Base-by-base conservation (phyloP, 2,888 invertebrate species). In the Pseudanteris insignis region DNA sequence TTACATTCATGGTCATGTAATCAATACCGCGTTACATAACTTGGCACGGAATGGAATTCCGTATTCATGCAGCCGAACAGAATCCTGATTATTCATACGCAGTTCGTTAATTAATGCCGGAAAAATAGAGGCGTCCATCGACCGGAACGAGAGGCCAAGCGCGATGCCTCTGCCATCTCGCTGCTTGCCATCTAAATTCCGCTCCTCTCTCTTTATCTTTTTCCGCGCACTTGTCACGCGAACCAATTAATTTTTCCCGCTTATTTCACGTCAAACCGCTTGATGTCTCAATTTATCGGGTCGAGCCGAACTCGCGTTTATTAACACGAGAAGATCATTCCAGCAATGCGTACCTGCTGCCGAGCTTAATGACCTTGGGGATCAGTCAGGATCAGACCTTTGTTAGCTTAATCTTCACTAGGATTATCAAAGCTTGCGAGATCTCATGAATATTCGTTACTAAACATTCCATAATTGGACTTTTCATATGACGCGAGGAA, bases 1-100 rank as follows among this genome's bases (percentile, higher is more conserved):
- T 47, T 32, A 32, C 40, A 44, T 47, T 55, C 24, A 46, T 38
- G 38, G 37, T 33, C 37, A 32, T 24, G 12, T 29, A 48, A 48
- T 57, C 36, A 47, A 57, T 48, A 44, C 24, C 6, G 28, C 15
- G 40, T 57, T 57, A 48, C 36, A 36, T 57, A 57, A 57, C 47
- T 36, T 41, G 33, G 47, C 38, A 24, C 11, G n/a, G 11, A 25
- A 36, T 34, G 11, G 36, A 41, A 41, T 57, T 28, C 40, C 28
- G 29, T 32, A 55, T 55, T 55, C 36, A 55, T 55, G 24, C 44
- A 33, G 30, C 15, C 10, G 25, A 38, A 46, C 33, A 46, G 15
- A 54, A 46, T 46, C 33, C 34, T 37, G 30, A 7, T 7, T 36
- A 36, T 29, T 30, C 21, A 14, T 44, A 30, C 37, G 30, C 40